A percentile compares a stretch with the other conserved stretches of the same genome.
These are phyloP conservation scores for Leptodactylus fallax DNA, from an alignment of 2,797 vertebrate species.

Conservation along the genomic window DNA sequence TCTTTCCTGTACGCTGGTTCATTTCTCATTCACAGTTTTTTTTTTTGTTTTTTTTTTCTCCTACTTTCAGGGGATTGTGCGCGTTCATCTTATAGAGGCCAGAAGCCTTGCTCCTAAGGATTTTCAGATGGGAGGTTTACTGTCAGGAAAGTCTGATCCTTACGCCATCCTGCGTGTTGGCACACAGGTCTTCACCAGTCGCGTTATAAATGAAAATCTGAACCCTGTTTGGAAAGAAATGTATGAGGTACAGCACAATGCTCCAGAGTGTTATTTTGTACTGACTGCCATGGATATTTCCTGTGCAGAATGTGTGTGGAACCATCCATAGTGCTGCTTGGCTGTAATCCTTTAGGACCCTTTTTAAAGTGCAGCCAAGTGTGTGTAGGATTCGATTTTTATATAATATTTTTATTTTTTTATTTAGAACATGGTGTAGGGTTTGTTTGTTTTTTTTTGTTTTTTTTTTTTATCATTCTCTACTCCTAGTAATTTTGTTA, in stretches of 20 bases:
- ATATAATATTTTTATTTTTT: too few species aligned
- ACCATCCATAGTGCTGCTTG: too few species aligned
- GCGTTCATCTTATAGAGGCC: constrained; percentile 88
- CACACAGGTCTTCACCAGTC: constrained; percentile 90
- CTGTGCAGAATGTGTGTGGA: too few species aligned
- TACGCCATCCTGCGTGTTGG: constrained; percentile 90
- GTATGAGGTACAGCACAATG: constrained; percentile 82
- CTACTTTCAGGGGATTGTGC: constrained; percentile 84
- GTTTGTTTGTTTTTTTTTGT: too few species aligned
- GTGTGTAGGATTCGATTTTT: too few species aligned
- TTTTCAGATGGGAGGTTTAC: constrained; percentile 88
- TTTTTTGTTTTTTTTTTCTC: too few species aligned
- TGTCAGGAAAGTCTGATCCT: constrained; percentile 92
- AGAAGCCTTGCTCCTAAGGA: constrained; percentile 87
- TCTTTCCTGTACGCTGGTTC: neutral
- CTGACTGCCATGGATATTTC: too few species aligned
- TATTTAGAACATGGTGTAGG: too few species aligned
- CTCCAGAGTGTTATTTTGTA: neutral
- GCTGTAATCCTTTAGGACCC: too few species aligned
- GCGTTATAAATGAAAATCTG: constrained; percentile 86
- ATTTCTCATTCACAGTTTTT: neutral
- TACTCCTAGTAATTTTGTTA: too few species aligned
- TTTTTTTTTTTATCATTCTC: too few species aligned
- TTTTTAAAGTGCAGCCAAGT: too few species aligned
- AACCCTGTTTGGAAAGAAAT: constrained; percentile 93